These are phyloP conservation scores for Drosophila saltans DNA, from an alignment of 1,140 invertebrate species.

Conservation along the genomic window DNA sequence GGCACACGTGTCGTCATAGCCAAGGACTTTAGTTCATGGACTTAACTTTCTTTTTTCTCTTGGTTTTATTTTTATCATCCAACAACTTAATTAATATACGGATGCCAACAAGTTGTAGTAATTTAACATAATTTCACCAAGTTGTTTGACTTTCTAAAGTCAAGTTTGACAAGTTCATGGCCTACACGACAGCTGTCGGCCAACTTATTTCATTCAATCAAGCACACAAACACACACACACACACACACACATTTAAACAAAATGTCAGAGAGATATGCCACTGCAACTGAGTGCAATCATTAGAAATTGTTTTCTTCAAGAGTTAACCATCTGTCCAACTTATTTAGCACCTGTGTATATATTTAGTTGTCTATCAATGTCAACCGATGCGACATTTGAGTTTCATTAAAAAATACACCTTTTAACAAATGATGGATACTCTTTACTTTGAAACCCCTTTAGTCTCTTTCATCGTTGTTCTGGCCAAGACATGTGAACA, in stretches of 20 bases:
- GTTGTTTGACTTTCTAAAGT: slow-evolving; percentile 37
- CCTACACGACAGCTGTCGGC: not conserved
- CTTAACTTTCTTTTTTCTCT: not conserved
- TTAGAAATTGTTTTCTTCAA: slow-evolving; percentile 7
- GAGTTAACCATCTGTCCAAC: not conserved
- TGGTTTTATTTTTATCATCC: slow-evolving; percentile 12
- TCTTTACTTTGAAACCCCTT: not conserved
- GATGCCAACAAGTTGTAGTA: slow-evolving; percentile 13
- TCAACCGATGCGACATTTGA: slow-evolving; percentile 29
- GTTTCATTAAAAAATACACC: slow-evolving; percentile 27
- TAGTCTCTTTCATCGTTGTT: too few species aligned
- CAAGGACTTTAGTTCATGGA: slow-evolving; percentile 26
- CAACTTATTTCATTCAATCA: not conserved
- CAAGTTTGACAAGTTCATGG: slow-evolving; percentile 36
- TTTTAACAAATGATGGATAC: not conserved
- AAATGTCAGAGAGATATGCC: slow-evolving; percentile 20
- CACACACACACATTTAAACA: slow-evolving; percentile 30
- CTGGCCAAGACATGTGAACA: not conserved
- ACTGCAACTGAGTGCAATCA: slow-evolving; percentile 23
- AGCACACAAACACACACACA: slow-evolving; percentile 16
- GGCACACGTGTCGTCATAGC: slow-evolving; percentile 13
- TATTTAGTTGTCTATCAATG: slow-evolving; percentile 32
- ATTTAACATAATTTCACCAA: not conserved
- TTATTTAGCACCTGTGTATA: not conserved
- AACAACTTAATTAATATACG: slow-evolving; percentile 48